phyloP scores from a whole-genome alignment of 2,888 invertebrate genomes.

The Muscina levida region DNA sequence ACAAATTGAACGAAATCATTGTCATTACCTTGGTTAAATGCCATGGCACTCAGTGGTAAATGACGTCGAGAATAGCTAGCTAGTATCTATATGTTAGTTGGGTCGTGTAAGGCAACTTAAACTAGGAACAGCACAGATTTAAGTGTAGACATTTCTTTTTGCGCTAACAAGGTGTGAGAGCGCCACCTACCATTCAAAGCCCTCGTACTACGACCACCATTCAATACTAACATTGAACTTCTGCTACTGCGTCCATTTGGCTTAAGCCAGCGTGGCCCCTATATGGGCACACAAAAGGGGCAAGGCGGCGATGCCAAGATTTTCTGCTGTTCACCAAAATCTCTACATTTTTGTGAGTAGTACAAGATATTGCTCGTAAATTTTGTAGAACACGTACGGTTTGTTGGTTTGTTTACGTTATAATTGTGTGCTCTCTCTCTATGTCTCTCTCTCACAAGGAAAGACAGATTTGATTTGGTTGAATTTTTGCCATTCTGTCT shows the following conservation, averaged over 20 bases:
- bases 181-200: background rate
- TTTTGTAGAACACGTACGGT: too few species aligned
- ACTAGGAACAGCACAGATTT: slow-evolving; percentile 11
- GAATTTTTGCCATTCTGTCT: slow-evolving; percentile 5
- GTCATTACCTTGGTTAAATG: slow-evolving; percentile 62
- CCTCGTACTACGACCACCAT: slow-evolving; percentile 4
- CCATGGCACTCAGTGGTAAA: slow-evolving; percentile 41
- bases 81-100: slow-evolving; percentile 2
- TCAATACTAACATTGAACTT: slow-evolving; percentile 1
- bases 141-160: background rate
- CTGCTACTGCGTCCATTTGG: background rate
- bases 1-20: slow-evolving; percentile 56
- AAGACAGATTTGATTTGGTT: too few species aligned
- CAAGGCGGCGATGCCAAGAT: background rate
- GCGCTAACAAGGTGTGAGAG: background rate
- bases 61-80: background rate
- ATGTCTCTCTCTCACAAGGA: too few species aligned
- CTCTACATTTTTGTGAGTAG: background rate
- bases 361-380: background rate
- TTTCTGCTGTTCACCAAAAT: slow-evolving; percentile 8
- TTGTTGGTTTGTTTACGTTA: background rate
- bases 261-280: background rate
- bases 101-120: slow-evolving; percentile 16
- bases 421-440: too few species aligned
- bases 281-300: background rate